phyloP scores from a whole-genome alignment of 2,113 vertebrate species.

The Ardeotis arabs region DNA sequence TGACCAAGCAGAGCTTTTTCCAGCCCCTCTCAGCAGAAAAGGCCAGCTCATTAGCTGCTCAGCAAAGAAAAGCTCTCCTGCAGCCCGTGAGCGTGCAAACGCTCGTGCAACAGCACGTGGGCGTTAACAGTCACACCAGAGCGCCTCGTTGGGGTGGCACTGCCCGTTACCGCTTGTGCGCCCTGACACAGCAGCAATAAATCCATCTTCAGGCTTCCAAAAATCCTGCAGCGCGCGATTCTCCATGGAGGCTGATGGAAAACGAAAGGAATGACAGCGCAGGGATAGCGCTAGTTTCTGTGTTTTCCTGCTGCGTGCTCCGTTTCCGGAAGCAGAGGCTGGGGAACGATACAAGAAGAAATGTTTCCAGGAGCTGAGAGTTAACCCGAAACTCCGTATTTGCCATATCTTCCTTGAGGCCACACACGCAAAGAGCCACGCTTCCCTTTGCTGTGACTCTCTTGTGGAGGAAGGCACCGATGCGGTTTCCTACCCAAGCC shows the following conservation, averaged over 20 bases:
- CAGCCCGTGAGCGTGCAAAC: neutral
- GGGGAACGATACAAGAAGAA: no score
- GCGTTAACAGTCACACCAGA: neutral
- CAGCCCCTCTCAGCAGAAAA: neutral
- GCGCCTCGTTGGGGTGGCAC: neutral
- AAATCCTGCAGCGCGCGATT: no score
- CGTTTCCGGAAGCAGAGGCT: neutral
- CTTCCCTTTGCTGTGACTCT: neutral
- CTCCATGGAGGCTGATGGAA: neutral
- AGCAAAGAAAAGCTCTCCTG: neutral
- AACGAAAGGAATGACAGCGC: neutral
- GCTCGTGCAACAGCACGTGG: accelerated
- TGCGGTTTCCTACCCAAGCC: no score
- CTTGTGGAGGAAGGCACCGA: no score
- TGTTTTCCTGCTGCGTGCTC: neutral
- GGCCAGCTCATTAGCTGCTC: neutral
- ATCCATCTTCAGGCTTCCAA: neutral
- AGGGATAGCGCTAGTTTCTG: accelerated
- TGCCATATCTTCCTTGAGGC: neutral
- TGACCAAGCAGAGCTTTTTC: neutral
- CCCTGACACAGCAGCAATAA: neutral
- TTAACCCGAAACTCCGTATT: accelerated
- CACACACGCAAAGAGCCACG: neutral
- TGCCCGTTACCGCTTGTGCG: neutral
- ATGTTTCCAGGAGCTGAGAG: neutral